Percentiles rank a stretch among this genome's conserved stretches.
phyloP scores from a whole-genome alignment of 2,113 vertebrate genomes.

The Antechinus flavipes region DNA sequence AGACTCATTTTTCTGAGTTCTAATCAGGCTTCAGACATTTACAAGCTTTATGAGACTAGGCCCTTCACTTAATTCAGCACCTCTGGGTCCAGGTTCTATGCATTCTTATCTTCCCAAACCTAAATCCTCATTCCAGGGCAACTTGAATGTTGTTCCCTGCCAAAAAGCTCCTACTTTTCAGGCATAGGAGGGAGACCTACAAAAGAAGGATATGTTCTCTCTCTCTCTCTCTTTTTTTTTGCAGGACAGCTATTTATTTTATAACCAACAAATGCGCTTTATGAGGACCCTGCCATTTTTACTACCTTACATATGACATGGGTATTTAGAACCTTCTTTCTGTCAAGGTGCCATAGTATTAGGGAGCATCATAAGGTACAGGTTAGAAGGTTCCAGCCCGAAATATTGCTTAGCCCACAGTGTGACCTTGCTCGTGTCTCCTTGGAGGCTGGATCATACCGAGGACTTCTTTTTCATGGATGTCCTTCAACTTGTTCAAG shows the following conservation, averaged over 20 bases:
- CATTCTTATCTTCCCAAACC: background rate
- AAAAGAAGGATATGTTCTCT: background rate
- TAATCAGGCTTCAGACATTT: background rate
- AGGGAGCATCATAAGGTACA: background rate
- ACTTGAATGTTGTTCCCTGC: background rate
- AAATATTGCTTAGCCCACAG: background rate
- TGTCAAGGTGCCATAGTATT: background rate
- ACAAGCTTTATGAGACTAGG: background rate
- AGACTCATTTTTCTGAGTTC: background rate
- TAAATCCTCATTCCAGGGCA: background rate
- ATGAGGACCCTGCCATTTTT: background rate
- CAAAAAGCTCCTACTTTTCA: background rate
- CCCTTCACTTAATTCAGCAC: background rate
- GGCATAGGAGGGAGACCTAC: background rate
- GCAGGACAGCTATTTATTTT: background rate
- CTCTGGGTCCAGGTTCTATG: background rate
- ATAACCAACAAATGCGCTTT: background rate
- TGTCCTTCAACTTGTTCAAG: slow-evolving; percentile 90
- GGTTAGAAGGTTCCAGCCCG: background rate
- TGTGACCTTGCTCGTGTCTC: background rate
- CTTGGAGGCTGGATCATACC: slow-evolving; percentile 84
- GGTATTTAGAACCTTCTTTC: background rate
- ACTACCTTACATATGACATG: background rate
- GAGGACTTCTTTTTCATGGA: slow-evolving; percentile 93
- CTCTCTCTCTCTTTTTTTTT: background rate